Evolutionary conservation across 1,140 invertebrate species (phyloP).

Genomic region (Bradysia coprophila): DNA sequence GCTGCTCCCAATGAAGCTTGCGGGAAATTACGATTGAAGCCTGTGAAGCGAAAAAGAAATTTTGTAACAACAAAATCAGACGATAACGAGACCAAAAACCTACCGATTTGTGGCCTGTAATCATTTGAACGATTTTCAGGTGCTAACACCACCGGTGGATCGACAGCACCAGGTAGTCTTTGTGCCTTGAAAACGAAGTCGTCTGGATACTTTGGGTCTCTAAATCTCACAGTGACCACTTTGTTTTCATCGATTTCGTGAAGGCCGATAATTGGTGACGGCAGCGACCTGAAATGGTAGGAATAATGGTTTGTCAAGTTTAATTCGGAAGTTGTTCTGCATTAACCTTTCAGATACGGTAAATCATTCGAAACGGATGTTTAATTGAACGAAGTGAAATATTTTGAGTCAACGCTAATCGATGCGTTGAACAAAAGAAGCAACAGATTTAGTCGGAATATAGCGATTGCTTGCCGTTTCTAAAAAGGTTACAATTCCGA

Average conservation of each 20-base stretch:
- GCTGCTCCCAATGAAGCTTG: constrained; percentile 38
- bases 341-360: not conserved
- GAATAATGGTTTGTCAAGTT: not conserved
- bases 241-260: constrained; percentile 33
- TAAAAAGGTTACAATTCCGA: too few species aligned
- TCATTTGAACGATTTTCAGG: constrained; percentile 35
- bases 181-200: constrained; percentile 64
- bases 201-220: constrained; percentile 60
- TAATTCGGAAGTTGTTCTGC: not conserved
- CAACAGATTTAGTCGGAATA: not conserved
- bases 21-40: constrained; percentile 37
- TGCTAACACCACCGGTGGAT: constrained; percentile 58
- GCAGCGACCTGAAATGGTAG: constrained; percentile 28
- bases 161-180: constrained; percentile 41
- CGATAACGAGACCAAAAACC: too few species aligned
- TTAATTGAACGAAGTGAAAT: too few species aligned
- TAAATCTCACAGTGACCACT: constrained; percentile 49
- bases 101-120: constrained; percentile 51
- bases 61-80: too few species aligned
- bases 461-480: not conserved
- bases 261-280: constrained; percentile 50
- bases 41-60: constrained; percentile 18
- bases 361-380: constrained; percentile 4
- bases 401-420: too few species aligned
- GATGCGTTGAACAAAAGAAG: too few species aligned